Evolutionary conservation across 2,888 invertebrate genomes (phyloP), one percentile per base, ranked within the genome.

Genomic region (Euproctis similis): DNA sequence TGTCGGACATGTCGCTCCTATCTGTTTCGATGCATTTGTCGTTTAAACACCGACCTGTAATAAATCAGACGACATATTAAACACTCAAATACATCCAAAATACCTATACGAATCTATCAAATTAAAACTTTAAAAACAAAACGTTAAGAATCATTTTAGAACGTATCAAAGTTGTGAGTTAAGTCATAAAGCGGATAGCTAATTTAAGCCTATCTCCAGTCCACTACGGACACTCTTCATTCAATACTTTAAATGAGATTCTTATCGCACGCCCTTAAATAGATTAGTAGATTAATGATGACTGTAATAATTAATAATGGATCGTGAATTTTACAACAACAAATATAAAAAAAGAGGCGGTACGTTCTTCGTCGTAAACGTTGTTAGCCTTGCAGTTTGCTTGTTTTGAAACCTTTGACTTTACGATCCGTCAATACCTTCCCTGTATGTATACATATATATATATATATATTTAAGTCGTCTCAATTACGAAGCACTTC

Each of bases 171-270:
- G 9, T n/a, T n/a, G n/a, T 23, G 12, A 34, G 36, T 38, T 61
- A 30, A 31, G 39, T 50, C 49, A 38, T 48, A 40, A 22, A 8
- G 1, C 16, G 17, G 24, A 38, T 32, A 47, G 58, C 58, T 70
- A 73, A 76, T 80, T 77, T 77, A 80, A 78, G 77, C 77, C 82
- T 82, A 82, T 82, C 82, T 82, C 73, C 67, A 75, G 70, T 74
- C 80, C 78, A 77, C 77, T 78, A 73, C 77, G 68, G 69, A 78
- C 82, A 82, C 82, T 82, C 80, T 81, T 82, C 82, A 82, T 82
- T 82, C 82, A 82, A 82, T 82, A 78, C 81, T 80, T 84, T 82
- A 85, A 84, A 84, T 82, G 80, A 85, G 85, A 85, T 85, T 78
- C 80, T 84, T 84, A 85, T 85, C 85, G 72, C 59, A 60, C 74